A percentile compares a stretch with the other conserved stretches of the same genome.
phyloP scores from a whole-genome alignment of 53 echinoderm and acorn worm species.

The Stichopus horrens region DNA sequence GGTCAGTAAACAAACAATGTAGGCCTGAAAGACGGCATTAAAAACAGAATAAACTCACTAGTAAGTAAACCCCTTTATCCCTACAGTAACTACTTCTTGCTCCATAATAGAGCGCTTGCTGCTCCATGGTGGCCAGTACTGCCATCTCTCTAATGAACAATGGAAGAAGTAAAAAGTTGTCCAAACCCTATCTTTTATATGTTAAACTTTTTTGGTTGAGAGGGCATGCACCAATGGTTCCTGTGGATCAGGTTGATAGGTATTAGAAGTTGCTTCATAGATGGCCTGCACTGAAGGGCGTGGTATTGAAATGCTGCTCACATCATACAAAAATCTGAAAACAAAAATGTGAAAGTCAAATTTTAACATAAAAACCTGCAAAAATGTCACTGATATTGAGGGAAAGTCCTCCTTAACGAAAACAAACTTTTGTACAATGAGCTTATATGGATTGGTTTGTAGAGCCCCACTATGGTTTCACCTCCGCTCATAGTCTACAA shows the following conservation, averaged over 20 bases:
- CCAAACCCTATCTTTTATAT: background rate
- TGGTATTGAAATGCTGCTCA: constrained; percentile 83
- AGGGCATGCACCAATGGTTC: constrained; percentile 83
- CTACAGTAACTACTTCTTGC: too few relatives aligned
- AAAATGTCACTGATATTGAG: too few relatives aligned
- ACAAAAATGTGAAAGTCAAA: background rate
- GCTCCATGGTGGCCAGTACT: too few relatives aligned
- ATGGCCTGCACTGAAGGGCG: constrained; percentile 95
- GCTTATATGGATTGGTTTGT: too few relatives aligned
- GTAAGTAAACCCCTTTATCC: too few relatives aligned
- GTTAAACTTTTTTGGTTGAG: constrained; percentile 65
- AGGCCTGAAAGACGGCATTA: constrained; percentile 1
- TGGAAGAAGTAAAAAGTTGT: background rate
- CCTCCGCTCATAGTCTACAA: too few relatives aligned
- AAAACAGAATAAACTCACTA: too few relatives aligned
- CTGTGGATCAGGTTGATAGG: constrained; percentile 70
- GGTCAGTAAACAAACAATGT: background rate
- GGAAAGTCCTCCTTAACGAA: too few relatives aligned
- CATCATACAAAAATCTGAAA: constrained; percentile 73
- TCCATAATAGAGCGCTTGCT: too few relatives aligned
- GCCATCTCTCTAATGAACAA: background rate
- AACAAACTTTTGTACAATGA: too few relatives aligned
- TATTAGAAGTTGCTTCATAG: constrained; percentile 79
- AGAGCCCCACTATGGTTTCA: too few relatives aligned
- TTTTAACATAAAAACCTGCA: too few relatives aligned